Conservation (phyloP, 2,797 vertebrate species). For the Gorsachius magnificus region DNA sequence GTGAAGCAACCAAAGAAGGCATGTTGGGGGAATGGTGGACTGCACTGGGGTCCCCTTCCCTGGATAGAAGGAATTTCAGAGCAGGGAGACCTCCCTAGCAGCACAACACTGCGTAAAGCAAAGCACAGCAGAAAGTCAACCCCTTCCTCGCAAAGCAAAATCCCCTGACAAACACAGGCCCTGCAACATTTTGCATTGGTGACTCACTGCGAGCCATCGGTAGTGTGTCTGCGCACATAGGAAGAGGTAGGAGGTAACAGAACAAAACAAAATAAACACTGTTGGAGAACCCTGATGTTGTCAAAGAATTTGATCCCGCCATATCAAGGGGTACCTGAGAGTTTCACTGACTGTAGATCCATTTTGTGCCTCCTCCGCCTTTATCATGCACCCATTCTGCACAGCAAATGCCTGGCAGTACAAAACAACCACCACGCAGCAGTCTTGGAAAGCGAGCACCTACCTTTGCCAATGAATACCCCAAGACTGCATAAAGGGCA, state of each 20-base stretch:
- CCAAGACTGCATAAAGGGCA: background rate
- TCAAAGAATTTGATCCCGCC: background rate
- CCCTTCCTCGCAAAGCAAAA: background rate
- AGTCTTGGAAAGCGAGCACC: background rate
- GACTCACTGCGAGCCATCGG: background rate
- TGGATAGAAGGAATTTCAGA: background rate
- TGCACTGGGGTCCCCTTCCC: background rate
- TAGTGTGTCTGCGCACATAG: accelerated
- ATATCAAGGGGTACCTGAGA: background rate
- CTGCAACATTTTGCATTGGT: background rate
- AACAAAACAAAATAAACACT: background rate
- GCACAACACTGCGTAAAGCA: background rate
- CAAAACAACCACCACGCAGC: background rate
- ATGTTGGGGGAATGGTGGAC: background rate
- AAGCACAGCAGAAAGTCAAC: background rate
- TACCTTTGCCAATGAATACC: background rate
- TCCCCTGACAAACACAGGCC: background rate
- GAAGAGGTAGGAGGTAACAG: background rate
- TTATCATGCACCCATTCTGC: background rate
- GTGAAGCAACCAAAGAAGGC: background rate
- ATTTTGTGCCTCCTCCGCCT: background rate
- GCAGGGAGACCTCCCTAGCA: background rate
- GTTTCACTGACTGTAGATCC: background rate
- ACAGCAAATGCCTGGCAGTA: background rate
- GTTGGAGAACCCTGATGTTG: background rate